Conservation (phyloP, 1,140 invertebrate species). For the Trachymyrmex cornetzi region DNA sequence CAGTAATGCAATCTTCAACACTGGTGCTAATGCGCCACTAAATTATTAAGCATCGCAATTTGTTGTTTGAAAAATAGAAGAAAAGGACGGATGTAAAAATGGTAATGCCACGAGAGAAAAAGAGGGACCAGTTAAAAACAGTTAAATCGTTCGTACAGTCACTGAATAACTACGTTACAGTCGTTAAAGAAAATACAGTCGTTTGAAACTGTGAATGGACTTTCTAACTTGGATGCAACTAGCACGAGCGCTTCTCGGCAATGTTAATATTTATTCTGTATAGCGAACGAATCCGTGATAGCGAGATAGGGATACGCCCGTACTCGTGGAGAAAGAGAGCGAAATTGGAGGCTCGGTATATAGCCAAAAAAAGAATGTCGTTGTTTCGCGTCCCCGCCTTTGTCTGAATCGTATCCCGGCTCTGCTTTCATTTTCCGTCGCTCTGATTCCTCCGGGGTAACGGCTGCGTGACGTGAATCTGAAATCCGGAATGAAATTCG, state of each 20-base stretch:
- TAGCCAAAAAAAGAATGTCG: slow-evolving; percentile 31
- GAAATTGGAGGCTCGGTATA: slow-evolving; percentile 68
- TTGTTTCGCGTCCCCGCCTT: slow-evolving; percentile 53
- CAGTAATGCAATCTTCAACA: slow-evolving; percentile 35
- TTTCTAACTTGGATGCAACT: slow-evolving; percentile 52
- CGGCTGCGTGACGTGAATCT: slow-evolving; percentile 72
- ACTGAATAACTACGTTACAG: slow-evolving; percentile 32
- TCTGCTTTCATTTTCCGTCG: slow-evolving; percentile 63
- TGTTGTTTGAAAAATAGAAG: slow-evolving; percentile 31
- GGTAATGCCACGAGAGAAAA: background rate
- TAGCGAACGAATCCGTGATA: slow-evolving; percentile 41
- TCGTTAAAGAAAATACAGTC: slow-evolving; percentile 57
- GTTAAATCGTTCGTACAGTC: slow-evolving; percentile 40
- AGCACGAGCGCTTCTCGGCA: slow-evolving; percentile 21
- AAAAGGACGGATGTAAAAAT: background rate
- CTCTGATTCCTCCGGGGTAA: slow-evolving; percentile 73
- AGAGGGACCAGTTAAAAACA: background rate
- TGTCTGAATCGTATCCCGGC: slow-evolving; percentile 69
- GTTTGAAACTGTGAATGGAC: slow-evolving; percentile 48
- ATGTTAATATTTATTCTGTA: slow-evolving; percentile 63
- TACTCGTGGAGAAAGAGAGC: slow-evolving; percentile 33
- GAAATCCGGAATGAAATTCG: slow-evolving; percentile 52
- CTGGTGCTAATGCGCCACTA: slow-evolving; percentile 19
- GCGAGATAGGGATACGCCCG: background rate
- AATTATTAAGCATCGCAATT: slow-evolving; percentile 35